Conservation (phyloP, 1,140 invertebrate species). For the Eriocheir sinensis region DNA sequence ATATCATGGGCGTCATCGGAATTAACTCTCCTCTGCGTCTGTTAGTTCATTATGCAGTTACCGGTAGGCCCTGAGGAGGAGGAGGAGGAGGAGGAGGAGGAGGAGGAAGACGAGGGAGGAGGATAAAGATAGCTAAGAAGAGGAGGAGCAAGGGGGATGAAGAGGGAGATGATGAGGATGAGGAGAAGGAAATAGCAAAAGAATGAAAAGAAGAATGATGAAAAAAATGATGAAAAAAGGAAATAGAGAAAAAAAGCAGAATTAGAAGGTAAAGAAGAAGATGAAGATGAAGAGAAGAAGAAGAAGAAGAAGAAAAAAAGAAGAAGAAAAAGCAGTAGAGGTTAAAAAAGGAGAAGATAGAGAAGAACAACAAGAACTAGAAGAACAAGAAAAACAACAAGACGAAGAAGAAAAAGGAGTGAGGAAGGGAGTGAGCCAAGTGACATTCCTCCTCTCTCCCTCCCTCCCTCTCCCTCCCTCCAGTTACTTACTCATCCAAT, state of each 20-base stretch:
- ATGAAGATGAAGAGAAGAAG: not conserved
- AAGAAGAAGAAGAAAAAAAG: no score
- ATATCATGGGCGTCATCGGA: not conserved
- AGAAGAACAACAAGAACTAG: not conserved
- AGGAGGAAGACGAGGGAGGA: not conserved
- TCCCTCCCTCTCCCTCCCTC: no score
- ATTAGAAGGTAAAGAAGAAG: no score
- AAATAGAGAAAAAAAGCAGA: not conserved
- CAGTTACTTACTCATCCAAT: constrained; percentile 7
- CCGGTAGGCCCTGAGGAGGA: not conserved
- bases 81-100: not conserved
- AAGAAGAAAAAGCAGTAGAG: not conserved
- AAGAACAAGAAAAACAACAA: not conserved
- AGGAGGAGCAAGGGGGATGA: not conserved
- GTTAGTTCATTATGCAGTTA: not conserved
- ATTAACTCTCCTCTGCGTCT: constrained; percentile 12
- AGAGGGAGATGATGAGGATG: not conserved
- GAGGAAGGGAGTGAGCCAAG: not conserved
- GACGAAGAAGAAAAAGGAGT: not conserved
- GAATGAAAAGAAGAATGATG: not conserved
- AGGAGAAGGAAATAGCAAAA: not conserved
- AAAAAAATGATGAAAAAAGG: not conserved
- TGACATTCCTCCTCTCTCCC: not conserved
- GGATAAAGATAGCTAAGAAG: not conserved
- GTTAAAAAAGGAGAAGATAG: not conserved